phyloP scores from a whole-genome alignment of 2,888 invertebrate species.

The Chironomus tentans region DNA sequence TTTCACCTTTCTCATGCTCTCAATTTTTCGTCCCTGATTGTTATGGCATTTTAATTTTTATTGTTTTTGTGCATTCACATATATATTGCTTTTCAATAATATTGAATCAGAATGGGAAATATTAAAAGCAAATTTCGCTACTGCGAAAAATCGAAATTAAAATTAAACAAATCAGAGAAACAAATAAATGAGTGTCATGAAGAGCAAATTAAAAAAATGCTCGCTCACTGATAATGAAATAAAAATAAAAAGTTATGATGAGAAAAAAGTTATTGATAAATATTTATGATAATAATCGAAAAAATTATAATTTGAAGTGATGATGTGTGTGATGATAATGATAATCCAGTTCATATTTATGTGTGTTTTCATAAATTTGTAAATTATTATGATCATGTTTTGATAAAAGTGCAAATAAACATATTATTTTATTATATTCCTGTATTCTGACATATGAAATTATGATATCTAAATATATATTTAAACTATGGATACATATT shows the following conservation, averaged over 20 bases:
- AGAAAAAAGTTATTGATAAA: constrained; percentile 2
- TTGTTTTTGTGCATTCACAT: too few relatives aligned
- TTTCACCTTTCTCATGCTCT: too few relatives aligned
- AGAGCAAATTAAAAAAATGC: background rate
- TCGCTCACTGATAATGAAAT: constrained; percentile 6
- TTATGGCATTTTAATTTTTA: too few relatives aligned
- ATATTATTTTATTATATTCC: background rate
- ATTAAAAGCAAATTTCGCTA: too few relatives aligned
- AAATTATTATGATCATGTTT: background rate
- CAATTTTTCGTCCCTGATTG: too few relatives aligned
- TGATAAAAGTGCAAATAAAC: background rate
- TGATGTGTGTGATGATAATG: background rate
- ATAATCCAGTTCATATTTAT: background rate
- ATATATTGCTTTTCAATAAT: too few relatives aligned
- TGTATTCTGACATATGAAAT: too few relatives aligned
- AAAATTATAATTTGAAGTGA: background rate
- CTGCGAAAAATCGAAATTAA: background rate
- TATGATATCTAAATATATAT: too few relatives aligned
- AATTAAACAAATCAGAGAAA: background rate
- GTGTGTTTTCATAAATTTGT: background rate
- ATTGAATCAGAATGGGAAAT: too few relatives aligned
- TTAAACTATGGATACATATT: too few relatives aligned
- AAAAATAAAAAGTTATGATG: background rate
- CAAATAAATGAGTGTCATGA: background rate
- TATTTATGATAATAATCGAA: background rate